Evolutionary conservation across 2,888 invertebrate species (phyloP), one percentile per base, ranked within the genome.

Genomic region (Agriopis aurantiaria): DNA sequence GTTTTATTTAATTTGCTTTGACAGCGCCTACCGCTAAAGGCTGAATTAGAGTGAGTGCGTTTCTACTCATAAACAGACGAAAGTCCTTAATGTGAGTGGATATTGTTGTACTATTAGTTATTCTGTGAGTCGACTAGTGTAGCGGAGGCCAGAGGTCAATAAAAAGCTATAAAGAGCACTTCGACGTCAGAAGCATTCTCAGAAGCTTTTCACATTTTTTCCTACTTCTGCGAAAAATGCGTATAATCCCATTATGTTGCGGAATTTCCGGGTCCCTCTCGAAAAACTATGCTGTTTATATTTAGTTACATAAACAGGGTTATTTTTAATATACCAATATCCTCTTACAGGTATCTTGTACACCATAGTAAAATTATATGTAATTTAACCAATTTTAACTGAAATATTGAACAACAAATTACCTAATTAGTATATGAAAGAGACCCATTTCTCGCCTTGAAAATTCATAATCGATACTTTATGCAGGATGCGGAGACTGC

Each of bases 81-180:
- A 58, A 8, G 58, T 3, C 12, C 58, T 33, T 23, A n/a, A 58
- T 23, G 12, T 12, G 4, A 14, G 41, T 17, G 7, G 4, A 8
- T 8, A 17, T 7, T 43, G 12, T 17, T 43, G 12, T 17, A 51
- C 53, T 43, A 57, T 43, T 11, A 17, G 10, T 23, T 12, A 46
- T 53, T 45, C 52, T 52, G 52, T 17, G 62, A 1, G 1, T 11
- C n/a, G 10, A 43, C 17, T 23, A 41, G 14, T 33, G 46, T 52
- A 43, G 17, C 17, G 61, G 12, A 52, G 53, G 62, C 45, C 46
- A 23, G 45, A 45, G 62, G 62, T 53, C 53, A 62, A 62, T 62
- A 62, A 53, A 61, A 45, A 53, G n/a, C 43, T 62, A 53, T 45
- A 62, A 52, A 62, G 53, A 53, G 46, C 62, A 53, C 62, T 53